A percentile compares a stretch with the other conserved stretches of the same genome.
These are phyloP conservation scores for Drosophila tristis DNA, from an alignment of 1,140 invertebrate species.

Conservation along the genomic window DNA sequence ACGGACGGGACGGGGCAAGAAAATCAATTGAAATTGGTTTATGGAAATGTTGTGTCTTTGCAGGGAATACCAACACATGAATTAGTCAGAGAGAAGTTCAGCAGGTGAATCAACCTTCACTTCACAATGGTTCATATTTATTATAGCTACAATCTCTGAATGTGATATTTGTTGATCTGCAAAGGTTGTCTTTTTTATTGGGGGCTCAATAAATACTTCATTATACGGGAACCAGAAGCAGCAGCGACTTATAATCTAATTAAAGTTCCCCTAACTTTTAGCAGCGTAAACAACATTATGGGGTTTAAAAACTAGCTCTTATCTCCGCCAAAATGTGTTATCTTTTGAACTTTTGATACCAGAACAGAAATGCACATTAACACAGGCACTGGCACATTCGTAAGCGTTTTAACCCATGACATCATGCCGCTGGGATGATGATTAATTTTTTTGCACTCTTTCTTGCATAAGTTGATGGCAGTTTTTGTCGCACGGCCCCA, in stretches of 20 bases:
- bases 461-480: conserved; percentile 18
- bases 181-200: too few relatives aligned
- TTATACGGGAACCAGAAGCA: too few relatives aligned
- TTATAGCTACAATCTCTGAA: too few relatives aligned
- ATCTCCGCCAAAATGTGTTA: conserved; percentile 18
- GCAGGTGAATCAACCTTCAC: conserved; percentile 7
- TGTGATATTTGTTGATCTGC: too few relatives aligned
- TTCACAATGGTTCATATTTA: conserved; percentile 12
- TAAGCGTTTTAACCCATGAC: conserved; percentile 14
- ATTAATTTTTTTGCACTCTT: background rate
- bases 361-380: conserved; percentile 9
- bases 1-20: conserved; percentile 10
- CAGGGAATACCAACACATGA: conserved; percentile 27
- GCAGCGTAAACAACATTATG: background rate
- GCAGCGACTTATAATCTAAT: too few relatives aligned
- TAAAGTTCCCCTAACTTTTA: too few relatives aligned
- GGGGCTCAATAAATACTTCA: too few relatives aligned
- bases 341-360: conserved; percentile 10
- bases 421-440: conserved; percentile 30
- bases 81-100: conserved; percentile 14
- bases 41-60: conserved; percentile 4
- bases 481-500: conserved; percentile 7
- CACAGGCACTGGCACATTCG: too few relatives aligned
- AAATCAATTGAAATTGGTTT: conserved; percentile 36
- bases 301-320: conserved; percentile 3